These are phyloP conservation scores for Monoplex corrugatus DNA, from an alignment of 2,888 invertebrate species.

Conservation along the genomic window DNA sequence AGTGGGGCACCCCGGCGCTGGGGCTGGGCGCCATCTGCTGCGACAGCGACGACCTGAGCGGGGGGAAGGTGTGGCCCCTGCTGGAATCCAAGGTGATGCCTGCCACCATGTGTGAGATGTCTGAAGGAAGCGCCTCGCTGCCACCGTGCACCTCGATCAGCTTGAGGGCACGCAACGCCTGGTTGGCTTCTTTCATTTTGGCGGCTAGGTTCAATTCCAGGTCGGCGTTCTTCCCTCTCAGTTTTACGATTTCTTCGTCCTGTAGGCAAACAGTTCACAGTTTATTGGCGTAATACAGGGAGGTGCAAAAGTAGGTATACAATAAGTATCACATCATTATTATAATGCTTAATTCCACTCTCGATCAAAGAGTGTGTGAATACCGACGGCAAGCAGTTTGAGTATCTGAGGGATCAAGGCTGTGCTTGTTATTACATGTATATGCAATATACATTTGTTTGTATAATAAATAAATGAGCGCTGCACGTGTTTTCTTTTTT, in stretches of 20 bases:
- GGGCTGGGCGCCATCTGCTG: not conserved
- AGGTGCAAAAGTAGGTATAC: too few species aligned
- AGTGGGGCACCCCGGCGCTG: not conserved
- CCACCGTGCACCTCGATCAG: not conserved
- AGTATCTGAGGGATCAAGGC: too few species aligned
- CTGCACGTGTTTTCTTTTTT: too few species aligned
- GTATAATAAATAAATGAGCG: too few species aligned
- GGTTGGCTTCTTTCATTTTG: slow-evolving; percentile 28
- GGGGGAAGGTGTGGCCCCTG: slow-evolving; percentile 20
- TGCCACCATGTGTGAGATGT: not conserved
- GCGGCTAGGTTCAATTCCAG: slow-evolving; percentile 57
- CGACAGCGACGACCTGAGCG: not conserved
- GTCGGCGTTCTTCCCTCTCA: slow-evolving; percentile 61
- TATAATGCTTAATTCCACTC: too few species aligned
- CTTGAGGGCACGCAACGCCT: not conserved
- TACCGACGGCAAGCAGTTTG: too few species aligned
- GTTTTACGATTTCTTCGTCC: slow-evolving; percentile 64
- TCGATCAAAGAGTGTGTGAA: too few species aligned
- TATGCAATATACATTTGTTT: too few species aligned
- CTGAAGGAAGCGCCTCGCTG: not conserved
- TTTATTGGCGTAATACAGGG: too few species aligned
- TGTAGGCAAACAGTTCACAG: not conserved
- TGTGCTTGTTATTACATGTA: too few species aligned
- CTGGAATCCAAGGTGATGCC: not conserved
- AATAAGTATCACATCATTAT: too few species aligned